Conservation (phyloP, 2,888 invertebrate species). For the Trachelus tabidus region DNA sequence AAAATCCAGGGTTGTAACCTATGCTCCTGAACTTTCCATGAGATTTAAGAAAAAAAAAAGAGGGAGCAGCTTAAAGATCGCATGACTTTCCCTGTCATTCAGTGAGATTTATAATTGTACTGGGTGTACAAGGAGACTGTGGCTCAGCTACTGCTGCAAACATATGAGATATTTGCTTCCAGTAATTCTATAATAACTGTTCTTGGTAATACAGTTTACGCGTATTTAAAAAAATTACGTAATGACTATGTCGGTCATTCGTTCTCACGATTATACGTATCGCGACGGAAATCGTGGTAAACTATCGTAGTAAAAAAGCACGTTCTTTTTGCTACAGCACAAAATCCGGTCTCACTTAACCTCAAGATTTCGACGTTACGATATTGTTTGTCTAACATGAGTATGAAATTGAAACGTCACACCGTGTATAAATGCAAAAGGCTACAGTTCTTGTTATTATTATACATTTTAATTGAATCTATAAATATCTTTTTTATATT, state of each 20-base stretch:
- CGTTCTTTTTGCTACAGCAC: background rate
- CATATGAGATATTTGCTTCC: background rate
- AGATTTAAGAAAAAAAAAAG: background rate
- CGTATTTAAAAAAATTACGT: background rate
- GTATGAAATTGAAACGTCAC: background rate
- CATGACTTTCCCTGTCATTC: background rate
- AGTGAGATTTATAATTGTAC: background rate
- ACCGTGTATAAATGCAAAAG: background rate
- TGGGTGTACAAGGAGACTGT: background rate
- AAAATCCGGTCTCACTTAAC: background rate
- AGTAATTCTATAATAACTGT: background rate
- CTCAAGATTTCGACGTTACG: background rate
- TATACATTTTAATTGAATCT: background rate
- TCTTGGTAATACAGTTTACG: background rate
- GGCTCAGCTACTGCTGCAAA: background rate
- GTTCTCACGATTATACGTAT: background rate
- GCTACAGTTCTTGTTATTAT: background rate
- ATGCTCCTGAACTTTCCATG: background rate
- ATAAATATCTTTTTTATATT: background rate
- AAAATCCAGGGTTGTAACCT: background rate
- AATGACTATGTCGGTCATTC: background rate
- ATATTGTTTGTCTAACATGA: background rate
- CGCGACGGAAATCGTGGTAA: background rate
- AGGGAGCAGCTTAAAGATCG: background rate
- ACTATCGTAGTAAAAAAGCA: background rate